Base-by-base conservation (phyloP, 2,113 vertebrate genomes). In the Halcyon malimbica region DNA sequence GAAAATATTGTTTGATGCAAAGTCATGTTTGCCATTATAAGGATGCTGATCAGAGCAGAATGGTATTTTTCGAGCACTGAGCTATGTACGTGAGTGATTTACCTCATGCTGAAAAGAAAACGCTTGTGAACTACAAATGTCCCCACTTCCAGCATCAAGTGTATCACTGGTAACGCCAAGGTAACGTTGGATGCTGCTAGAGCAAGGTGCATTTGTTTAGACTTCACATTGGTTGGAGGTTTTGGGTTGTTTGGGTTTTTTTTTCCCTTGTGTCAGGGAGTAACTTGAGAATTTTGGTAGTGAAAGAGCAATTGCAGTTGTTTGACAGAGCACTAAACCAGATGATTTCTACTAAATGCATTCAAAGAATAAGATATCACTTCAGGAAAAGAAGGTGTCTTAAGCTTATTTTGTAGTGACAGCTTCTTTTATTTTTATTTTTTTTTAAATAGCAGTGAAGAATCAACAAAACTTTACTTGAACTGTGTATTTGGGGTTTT, bases 1-100 rank as follows among this genome's bases (percentile, higher is more conserved):
- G 42, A 67, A 74, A 87, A 64, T 35, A 1, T 28, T 39, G 64
- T 53, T 85, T 13, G 33, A 41, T 93, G 90, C 85, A 65, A 13
- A 93, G 82, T 93, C 85, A 83, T 57, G 64, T 91, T 95, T 94
- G 78, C 83, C 64, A 33, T 95, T 83, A 54, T 24, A 59, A 41
- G 59, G 90, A 35, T 63, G 80, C 93, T 82, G 77, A 82, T 54
- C 26, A 69, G 87, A 54, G 91, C 87, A 64, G 57, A 71, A 60
- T 13, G 64, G 37, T 77, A 29, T 54, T 94, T 89, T 71, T 70
- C 69, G 54, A 63, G 28, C 42, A 14, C 73, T 29, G 76, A 74
- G 71, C 73, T 78, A 4, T 75, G 25, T 24, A 26, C 62, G 50
- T 42, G 82, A 10, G 17, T 64, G 37, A 60, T 89, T 82, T 51